phyloP scores from a whole-genome alignment of 2,113 vertebrate genomes.

The Dermatemys mawii region DNA sequence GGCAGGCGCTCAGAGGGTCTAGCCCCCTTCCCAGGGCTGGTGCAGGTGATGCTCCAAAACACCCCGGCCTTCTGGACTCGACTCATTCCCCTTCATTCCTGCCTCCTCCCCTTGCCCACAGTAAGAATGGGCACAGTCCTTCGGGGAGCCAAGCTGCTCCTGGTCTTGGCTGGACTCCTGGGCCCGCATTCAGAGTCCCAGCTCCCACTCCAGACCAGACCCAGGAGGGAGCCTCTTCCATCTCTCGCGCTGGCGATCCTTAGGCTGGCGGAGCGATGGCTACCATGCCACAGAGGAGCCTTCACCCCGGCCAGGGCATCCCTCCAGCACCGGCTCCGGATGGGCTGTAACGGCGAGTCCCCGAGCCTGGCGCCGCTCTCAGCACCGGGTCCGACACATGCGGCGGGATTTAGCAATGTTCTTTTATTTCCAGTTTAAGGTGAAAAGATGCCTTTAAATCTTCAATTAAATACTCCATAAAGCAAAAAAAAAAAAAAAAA shows the following conservation, averaged over 20 bases:
- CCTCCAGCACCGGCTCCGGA: not conserved
- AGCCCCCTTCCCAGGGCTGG: not conserved
- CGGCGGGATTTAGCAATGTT: slow-evolving; percentile 76
- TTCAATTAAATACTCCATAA: slow-evolving; percentile 95
- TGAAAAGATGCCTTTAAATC: slow-evolving; percentile 90
- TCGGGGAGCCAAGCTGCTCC: not conserved
- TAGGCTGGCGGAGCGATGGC: not conserved
- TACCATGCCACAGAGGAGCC: not conserved
- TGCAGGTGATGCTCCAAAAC: not conserved
- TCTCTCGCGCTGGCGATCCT: not conserved
- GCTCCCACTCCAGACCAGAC: not conserved
- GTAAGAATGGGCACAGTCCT: not conserved
- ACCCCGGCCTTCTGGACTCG: not conserved
- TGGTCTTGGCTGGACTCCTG: not conserved
- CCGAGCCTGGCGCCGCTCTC: not conserved
- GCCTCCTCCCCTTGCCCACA: not conserved
- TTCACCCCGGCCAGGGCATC: not conserved
- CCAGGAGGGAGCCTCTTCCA: not conserved
- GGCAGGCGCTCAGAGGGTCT: not conserved
- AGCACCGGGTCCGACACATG: slow-evolving; percentile 49
- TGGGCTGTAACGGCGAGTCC: not conserved
- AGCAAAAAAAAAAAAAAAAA: slow-evolving; percentile 77
- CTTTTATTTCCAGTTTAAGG: slow-evolving; percentile 88
- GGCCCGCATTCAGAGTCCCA: not conserved
- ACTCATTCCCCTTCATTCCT: not conserved